Evolutionary conservation across 2,797 vertebrate species (phyloP).

Genomic region (Sphenopsis melanotis): DNA sequence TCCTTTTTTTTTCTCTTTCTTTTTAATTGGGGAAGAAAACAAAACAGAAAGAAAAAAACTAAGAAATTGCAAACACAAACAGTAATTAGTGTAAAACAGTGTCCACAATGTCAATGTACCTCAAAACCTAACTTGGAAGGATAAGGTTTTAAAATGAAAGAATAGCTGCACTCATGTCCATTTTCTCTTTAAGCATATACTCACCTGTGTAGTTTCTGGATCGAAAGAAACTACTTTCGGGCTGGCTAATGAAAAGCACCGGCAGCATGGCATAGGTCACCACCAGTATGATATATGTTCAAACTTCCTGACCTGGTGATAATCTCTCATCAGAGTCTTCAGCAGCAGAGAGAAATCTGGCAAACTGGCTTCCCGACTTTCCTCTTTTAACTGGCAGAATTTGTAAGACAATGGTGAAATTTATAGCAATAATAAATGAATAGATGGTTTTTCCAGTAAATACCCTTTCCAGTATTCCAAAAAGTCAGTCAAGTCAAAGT

Average conservation of each 20-base stretch:
- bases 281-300: neutral
- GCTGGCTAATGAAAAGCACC: neutral
- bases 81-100: neutral
- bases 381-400: neutral
- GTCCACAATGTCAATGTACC: neutral
- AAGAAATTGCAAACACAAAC: neutral
- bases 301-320: neutral
- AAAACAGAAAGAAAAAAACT: neutral
- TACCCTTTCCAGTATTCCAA: neutral
- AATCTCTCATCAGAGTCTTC: neutral
- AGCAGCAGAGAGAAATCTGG: neutral
- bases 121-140: neutral
- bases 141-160: neutral
- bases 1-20: accelerated
- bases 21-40: neutral
- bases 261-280: neutral
- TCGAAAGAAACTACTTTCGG: neutral
- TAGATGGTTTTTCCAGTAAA: neutral
- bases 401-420: neutral
- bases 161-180: neutral
- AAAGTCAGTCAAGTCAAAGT: neutral
- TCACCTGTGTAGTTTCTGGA: neutral
- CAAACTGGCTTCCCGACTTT: neutral
- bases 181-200: neutral
- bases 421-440: neutral